phyloP scores from a whole-genome alignment of 2,797 vertebrate genomes.

The Pangasius macronema region DNA sequence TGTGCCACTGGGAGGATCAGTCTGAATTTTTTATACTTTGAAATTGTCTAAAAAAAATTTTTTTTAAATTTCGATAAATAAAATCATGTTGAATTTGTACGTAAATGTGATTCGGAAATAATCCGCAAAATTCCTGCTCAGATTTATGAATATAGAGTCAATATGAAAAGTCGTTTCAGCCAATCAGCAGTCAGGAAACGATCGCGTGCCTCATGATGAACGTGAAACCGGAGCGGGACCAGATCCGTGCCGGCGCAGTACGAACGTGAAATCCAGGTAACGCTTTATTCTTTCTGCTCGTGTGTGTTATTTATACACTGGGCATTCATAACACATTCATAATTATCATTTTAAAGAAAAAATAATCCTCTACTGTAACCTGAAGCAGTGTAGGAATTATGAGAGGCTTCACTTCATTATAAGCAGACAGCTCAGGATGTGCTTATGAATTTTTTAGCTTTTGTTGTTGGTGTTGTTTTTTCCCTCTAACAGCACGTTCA shows the following conservation, averaged over 20 bases:
- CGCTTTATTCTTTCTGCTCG: not conserved
- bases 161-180: not conserved
- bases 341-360: not conserved
- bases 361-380: not conserved
- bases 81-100: not conserved
- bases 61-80: not conserved
- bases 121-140: not conserved
- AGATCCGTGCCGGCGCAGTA: not conserved
- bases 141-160: no score
- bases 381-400: not conserved
- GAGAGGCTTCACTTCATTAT: not conserved
- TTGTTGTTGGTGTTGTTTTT: not conserved
- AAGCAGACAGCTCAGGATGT: not conserved
- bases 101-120: no score
- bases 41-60: not conserved
- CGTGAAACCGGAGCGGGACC: not conserved
- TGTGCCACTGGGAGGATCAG: not conserved
- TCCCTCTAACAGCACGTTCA: not conserved
- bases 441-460: not conserved
- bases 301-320: not conserved
- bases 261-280: not conserved
- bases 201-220: no score
- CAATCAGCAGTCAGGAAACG: conserved; percentile 8
- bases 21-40: not conserved
- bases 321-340: not conserved